Base-by-base conservation (phyloP, 2,113 vertebrate genomes). In the Sisor rabdophorus region DNA sequence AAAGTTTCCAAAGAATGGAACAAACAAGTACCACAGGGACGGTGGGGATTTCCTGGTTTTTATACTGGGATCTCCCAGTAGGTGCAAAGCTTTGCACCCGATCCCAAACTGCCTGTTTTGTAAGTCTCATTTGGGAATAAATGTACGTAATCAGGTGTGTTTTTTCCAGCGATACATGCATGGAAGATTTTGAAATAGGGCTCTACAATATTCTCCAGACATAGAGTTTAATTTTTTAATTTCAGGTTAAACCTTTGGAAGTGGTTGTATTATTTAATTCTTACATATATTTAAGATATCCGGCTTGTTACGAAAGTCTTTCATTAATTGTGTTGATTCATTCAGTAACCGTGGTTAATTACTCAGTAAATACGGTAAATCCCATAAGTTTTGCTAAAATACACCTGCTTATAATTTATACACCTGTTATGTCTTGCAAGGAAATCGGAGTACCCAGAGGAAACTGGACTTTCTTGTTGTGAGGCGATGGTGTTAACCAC, bases 31-130 rank as follows among this genome's bases (percentile, higher is more conserved):
- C 36, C 16, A 60, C 26, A 67, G 59, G 28, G 58, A 32, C 71
- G 65, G 30, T 60, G 76, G 75, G 63, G 68, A 70, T 36, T 22
- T 70, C 71, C 36, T 78, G 53, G 28, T 75, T 81, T 71, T 70
- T 63, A 17, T 36, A 63, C 54, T 32, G 24, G 30, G 11, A 52
- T 64, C 50, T 58, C 71, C 76, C 76, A 70, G 64, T 22, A 52
- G 76, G 53, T 17, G 12, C 48, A 26, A 70, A 26, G n/a, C 48
- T 70, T 61, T 50, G 56, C 78, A 61, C 55, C 12, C 53, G 71
- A 75, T 47, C 40, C 76, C 63, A 74, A 71, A 64, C 67, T 15
- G 56, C 70, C 73, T 48, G 52, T 72, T 55, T 47, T 67, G 22
- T 32, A 56, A 48, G 17, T 74, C 47, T 80, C 78, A 76, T 26